phyloP scores from a whole-genome alignment of 2,888 invertebrate genomes.

The Metacarcinus magister region DNA sequence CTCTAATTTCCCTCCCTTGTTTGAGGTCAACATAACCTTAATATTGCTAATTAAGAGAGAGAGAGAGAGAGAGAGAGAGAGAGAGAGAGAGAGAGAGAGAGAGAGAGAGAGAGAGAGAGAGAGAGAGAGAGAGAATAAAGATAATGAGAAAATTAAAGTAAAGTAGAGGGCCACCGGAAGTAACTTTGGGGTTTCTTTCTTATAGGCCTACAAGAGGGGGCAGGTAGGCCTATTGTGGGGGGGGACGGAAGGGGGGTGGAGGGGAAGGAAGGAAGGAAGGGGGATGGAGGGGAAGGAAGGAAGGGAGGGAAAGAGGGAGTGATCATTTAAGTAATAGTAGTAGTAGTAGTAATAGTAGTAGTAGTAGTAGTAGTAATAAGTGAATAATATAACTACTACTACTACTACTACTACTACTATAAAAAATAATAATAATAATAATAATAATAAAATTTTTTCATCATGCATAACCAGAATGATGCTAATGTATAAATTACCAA shows the following conservation, averaged over 20 bases:
- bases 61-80: background rate
- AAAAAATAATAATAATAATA: background rate
- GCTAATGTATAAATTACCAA: background rate
- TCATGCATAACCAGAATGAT: background rate
- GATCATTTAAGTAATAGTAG: background rate
- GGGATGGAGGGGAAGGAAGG: no score
- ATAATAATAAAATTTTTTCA: background rate
- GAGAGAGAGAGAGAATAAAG: background rate
- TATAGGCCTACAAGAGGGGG: background rate
- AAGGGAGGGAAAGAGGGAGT: background rate
- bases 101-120: constrained; percentile 22
- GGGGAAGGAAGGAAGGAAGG: no score
- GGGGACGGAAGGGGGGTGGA: background rate
- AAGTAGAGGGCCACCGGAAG: background rate
- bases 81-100: constrained; percentile 2
- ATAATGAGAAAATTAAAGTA: background rate
- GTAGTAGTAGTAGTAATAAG: background rate
- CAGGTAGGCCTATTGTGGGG: background rate
- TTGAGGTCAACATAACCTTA: constrained; percentile 20
- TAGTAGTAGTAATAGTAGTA: background rate
- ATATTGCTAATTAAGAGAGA: background rate
- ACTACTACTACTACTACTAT: background rate
- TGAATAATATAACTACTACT: background rate
- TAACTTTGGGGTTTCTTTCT: background rate
- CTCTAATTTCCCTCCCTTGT: background rate